Percentiles rank a stretch among this genome's conserved stretches.
phyloP scores from a whole-genome alignment of 2,113 vertebrate genomes.

The Junco hyemalis region DNA sequence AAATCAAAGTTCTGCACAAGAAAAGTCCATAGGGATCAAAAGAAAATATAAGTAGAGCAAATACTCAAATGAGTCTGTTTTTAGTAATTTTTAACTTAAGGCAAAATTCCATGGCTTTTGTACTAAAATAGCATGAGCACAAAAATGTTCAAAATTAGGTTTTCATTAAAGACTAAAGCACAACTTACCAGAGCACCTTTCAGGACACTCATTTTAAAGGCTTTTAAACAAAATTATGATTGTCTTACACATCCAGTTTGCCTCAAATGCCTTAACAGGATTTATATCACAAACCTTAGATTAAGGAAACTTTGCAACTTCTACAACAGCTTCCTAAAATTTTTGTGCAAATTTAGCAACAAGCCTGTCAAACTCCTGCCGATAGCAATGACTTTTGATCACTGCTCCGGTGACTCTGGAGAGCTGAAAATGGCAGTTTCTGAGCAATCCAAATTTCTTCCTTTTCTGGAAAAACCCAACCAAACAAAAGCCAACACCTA shows the following conservation, averaged over 20 bases:
- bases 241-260: background rate
- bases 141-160: background rate
- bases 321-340: background rate
- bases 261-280: background rate
- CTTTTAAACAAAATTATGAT: background rate
- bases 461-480: background rate
- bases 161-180: background rate
- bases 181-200: background rate
- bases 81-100: background rate
- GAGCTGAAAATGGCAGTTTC: background rate
- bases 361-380: background rate
- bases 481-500: background rate
- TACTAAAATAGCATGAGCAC: background rate
- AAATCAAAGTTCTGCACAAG: background rate
- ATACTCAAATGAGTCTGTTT: background rate
- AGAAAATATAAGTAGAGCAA: slow-evolving; percentile 15
- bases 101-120: slow-evolving; percentile 14
- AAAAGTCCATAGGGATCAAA: background rate
- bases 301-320: background rate
- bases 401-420: background rate
- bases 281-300: background rate
- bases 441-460: background rate
- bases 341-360: background rate
- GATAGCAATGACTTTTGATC: background rate
- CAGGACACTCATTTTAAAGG: background rate